Conservation (phyloP, 2,113 vertebrate species). For the Plectropomus leopardus region DNA sequence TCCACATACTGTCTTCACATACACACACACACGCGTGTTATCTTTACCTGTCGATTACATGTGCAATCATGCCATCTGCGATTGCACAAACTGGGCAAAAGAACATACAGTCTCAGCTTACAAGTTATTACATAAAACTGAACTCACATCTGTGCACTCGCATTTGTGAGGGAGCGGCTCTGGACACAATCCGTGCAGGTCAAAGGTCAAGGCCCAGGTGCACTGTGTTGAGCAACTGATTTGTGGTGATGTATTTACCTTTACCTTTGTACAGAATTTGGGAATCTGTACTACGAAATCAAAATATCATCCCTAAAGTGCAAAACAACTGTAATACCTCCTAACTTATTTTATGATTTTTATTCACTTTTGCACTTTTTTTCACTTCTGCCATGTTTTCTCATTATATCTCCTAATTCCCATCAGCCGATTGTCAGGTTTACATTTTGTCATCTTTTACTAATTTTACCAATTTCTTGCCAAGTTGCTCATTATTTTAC, state of each 20-base stretch:
- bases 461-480: no score
- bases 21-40: not conserved
- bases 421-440: no score
- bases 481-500: no score
- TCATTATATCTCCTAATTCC: no score
- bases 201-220: slow-evolving; percentile 1
- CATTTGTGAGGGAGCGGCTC: not conserved
- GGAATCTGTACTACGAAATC: not conserved
- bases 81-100: not conserved
- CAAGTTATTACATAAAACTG: not conserved
- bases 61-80: not conserved
- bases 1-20: not conserved
- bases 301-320: not conserved
- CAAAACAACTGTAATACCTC: no score
- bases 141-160: not conserved
- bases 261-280: no score
- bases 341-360: no score
- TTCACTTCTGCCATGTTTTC: no score
- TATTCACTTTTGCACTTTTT: no score
- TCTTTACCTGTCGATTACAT: not conserved
- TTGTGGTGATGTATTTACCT: not conserved
- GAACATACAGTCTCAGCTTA: not conserved
- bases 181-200: not conserved
- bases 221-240: not conserved
- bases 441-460: no score